These are phyloP conservation scores for Nothura maculosa DNA, from an alignment of 2,797 vertebrate genomes.

Conservation along the genomic window DNA sequence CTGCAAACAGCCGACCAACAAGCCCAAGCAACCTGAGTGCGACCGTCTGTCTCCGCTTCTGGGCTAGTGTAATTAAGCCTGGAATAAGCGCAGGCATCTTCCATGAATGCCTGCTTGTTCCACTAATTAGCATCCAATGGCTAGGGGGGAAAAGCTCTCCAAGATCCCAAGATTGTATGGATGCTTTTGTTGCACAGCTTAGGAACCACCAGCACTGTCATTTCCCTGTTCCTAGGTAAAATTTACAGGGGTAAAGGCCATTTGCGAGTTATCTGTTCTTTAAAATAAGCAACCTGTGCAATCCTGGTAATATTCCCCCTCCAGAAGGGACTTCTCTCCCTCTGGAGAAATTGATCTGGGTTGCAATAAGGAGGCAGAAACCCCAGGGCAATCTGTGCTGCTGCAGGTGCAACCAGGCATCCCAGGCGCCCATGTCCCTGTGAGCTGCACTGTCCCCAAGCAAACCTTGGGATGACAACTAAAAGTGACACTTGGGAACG, in stretches of 20 bases:
- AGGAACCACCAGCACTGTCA: neutral
- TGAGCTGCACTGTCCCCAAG: neutral
- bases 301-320: neutral
- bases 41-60: neutral
- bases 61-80: neutral
- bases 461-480: neutral
- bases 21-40: neutral
- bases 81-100: conserved; percentile 1
- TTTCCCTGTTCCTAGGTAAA: neutral
- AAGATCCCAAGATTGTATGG: neutral
- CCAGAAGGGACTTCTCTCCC: neutral
- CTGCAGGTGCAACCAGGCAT: no score
- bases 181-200: neutral
- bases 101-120: neutral
- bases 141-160: neutral
- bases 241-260: neutral
- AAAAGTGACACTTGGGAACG: neutral
- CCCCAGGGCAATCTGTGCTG: neutral
- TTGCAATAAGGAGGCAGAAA: neutral
- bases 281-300: neutral
- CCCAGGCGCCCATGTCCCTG: no score
- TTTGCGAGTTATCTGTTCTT: neutral
- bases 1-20: neutral
- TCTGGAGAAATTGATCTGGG: neutral
- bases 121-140: neutral